phyloP scores from a whole-genome alignment of 2,113 vertebrate genomes.

The Lepisosteus osseus region DNA sequence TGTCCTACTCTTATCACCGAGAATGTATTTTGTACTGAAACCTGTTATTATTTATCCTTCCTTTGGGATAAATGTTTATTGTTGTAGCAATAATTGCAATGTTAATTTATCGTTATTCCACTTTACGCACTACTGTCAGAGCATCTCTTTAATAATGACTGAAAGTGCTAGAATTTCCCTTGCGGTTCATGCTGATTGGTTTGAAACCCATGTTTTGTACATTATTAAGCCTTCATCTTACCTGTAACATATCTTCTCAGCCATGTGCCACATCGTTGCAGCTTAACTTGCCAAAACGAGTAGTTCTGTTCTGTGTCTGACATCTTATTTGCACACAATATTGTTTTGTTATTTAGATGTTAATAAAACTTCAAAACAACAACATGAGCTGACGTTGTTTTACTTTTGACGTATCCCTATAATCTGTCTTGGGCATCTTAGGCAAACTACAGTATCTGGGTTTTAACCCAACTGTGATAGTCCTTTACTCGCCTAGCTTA shows the following conservation, averaged over 20 bases:
- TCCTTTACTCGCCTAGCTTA: too few species aligned
- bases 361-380: conserved; percentile 54
- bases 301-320: conserved; percentile 11
- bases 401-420: too few species aligned
- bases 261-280: conserved; percentile 12
- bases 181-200: background rate
- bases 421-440: too few species aligned
- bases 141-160: background rate
- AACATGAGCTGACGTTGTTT: too few species aligned
- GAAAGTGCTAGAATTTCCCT: background rate
- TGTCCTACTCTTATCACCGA: conserved; percentile 19
- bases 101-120: conserved; percentile 40
- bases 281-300: conserved; percentile 23
- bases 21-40: conserved; percentile 47
- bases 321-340: conserved; percentile 39
- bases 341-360: conserved; percentile 42
- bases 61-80: conserved; percentile 21
- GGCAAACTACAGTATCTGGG: too few species aligned
- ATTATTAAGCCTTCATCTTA: background rate
- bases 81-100: conserved; percentile 28
- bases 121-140: conserved; percentile 16
- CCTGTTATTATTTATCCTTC: conserved; percentile 28
- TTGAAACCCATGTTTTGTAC: background rate
- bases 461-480: too few species aligned
- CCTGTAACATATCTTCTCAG: conserved; percentile 8